Base-by-base conservation (phyloP, 2,888 invertebrate genomes). In the Limnephilus rhombicus region DNA sequence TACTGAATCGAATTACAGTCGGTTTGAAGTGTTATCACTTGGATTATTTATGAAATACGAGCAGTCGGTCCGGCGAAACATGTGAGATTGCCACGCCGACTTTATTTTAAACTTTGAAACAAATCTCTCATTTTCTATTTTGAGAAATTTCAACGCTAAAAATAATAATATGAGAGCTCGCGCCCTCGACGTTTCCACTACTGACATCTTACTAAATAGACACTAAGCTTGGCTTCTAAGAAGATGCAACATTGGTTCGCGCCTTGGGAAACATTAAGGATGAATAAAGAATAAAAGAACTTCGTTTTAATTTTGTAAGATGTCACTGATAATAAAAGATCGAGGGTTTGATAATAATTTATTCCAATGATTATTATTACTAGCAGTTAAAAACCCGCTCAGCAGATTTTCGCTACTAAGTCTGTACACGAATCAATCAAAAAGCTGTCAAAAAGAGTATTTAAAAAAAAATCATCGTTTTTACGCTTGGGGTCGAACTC, bases 21-120 rank as follows among this genome's bases (percentile, higher is more conserved):
- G 13, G 18, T 49, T 88, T 88, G 15, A 37, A 88, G 53, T 68
- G 31, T 31, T 53, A 68, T 53, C n/a, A 53, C n/a, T 45, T 45
- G 45, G 9, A 37, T 41, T 83, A 13, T n/a, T 45, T 29, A 18
- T 53, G 68, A 53, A 80, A 86, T n/a, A 91, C 80, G 80, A 80
- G 24, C 31, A 45, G 45, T 45, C 49, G 81, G 41, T 91, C 81
- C 91, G 86, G 86, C 41, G n/a, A 37, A 81, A 86, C 80, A 91
- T 80, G 87, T 81, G 45, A 80, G 87, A 87, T 49, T 80, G 86
- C 91, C 91, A 91, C 87, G 86, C 91, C 80, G 87, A 86, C 80
- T 86, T 91, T 91, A 91, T 86, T 83, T 91, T 91, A 86, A 91
- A 91, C 86, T 86, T 86, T 87, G 68, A 29, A 87, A 91, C 86